Conservation (phyloP, 2,797 vertebrate genomes). For the Pseudomugil gertrudae region DNA sequence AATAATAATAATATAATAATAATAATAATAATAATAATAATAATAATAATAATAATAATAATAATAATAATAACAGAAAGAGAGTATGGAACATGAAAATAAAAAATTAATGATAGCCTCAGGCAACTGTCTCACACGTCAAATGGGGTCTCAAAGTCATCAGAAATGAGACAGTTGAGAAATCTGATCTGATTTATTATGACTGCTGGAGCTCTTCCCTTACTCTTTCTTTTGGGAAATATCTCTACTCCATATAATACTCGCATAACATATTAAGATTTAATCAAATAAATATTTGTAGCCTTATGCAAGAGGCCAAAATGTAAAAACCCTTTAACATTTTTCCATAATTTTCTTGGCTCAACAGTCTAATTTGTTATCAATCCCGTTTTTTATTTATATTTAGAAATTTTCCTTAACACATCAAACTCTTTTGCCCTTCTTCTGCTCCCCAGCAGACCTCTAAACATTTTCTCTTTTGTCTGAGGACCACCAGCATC, state of each 20-base stretch:
- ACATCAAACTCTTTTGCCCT: not conserved
- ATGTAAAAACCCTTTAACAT: not conserved
- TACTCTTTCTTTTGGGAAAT: not conserved
- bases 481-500: slow-evolving; percentile 72
- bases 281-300: not conserved
- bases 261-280: not conserved
- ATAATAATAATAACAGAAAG: not conserved
- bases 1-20: no score
- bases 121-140: slow-evolving; percentile 21
- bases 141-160: slow-evolving; percentile 28
- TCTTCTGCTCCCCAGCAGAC: slow-evolving; percentile 24
- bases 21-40: no score
- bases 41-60: no score
- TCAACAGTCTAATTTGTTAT: not conserved
- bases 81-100: not conserved
- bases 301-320: not conserved
- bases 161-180: not conserved
- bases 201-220: not conserved
- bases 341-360: not conserved
- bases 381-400: not conserved
- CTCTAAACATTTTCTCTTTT: slow-evolving; percentile 70
- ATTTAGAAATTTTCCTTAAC: slow-evolving; percentile 7
- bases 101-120: slow-evolving; percentile 17
- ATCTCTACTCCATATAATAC: not conserved
- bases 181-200: not conserved